Evolutionary conservation across 2,113 vertebrate genomes (phyloP).

Genomic region (Gymnocephalus cernua): DNA sequence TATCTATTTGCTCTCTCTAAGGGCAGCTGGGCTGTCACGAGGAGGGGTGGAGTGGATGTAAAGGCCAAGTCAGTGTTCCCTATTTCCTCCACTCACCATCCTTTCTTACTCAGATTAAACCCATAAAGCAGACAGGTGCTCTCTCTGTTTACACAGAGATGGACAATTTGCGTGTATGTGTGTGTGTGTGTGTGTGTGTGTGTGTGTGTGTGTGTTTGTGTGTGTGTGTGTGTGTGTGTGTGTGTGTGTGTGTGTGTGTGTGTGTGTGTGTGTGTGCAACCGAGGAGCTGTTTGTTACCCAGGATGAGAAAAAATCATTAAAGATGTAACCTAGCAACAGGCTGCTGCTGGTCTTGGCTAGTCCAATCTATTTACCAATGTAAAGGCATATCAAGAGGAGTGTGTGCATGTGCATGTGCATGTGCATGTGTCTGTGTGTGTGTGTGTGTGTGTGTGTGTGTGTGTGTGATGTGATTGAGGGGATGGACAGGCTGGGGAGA

Average conservation of each 20-base stretch:
- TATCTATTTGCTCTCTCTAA: constrained; percentile 40
- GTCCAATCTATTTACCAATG: constrained; percentile 78
- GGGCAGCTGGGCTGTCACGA: constrained; percentile 1
- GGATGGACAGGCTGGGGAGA: constrained; percentile 1
- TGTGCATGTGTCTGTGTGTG: not conserved
- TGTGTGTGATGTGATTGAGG: not conserved
- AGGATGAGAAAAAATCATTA: constrained; percentile 78
- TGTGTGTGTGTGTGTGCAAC: constrained; percentile 54
- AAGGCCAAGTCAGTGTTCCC: constrained; percentile 56
- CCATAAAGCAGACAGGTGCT: constrained; percentile 76
- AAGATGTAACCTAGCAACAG: constrained; percentile 88
- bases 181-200: constrained; percentile 27
- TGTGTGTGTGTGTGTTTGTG: constrained; percentile 12
- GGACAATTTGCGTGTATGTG: constrained; percentile 38
- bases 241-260: constrained; percentile 15
- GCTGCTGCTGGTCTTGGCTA: constrained; percentile 71
- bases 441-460: not conserved
- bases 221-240: constrained; percentile 39
- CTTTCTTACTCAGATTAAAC: constrained; percentile 74
- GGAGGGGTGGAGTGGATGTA: constrained; percentile 20
- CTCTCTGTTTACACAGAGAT: constrained; percentile 54
- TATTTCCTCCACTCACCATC: constrained; percentile 30
- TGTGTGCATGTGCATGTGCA: not conserved
- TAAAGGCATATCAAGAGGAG: constrained; percentile 68
- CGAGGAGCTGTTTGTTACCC: constrained; percentile 80